Percentiles rank a stretch among this genome's conserved stretches.
These are phyloP conservation scores for Knipowitschia caucasica DNA, from an alignment of 2,797 vertebrate species.

Conservation along the genomic window DNA sequence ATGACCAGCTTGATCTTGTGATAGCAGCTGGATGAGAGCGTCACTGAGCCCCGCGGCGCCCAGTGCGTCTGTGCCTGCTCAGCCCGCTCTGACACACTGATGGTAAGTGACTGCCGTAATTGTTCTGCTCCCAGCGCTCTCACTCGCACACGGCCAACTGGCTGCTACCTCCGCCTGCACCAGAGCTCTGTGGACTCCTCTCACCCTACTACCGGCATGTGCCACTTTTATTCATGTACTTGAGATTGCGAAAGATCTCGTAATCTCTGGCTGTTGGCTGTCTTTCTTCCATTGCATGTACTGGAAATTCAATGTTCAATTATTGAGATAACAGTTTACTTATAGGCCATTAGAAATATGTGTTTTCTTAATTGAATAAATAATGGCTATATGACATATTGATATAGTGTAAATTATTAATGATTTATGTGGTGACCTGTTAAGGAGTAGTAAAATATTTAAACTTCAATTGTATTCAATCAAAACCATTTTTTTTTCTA, in stretches of 20 bases:
- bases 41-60: slow-evolving; percentile 61
- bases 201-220: slow-evolving; percentile 9
- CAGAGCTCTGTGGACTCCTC: slow-evolving; percentile 50
- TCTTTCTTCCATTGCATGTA: neutral
- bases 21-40: slow-evolving; percentile 72
- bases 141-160: slow-evolving; percentile 63
- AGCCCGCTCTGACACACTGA: slow-evolving; percentile 59
- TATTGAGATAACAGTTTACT: no score
- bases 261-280: neutral
- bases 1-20: slow-evolving; percentile 69
- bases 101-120: slow-evolving; percentile 79
- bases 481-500: no score
- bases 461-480: no score
- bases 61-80: slow-evolving; percentile 66
- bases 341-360: neutral
- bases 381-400: no score
- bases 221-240: slow-evolving; percentile 4
- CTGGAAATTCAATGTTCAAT: neutral
- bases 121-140: slow-evolving; percentile 72
- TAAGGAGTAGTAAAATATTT: no score
- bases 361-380: neutral
- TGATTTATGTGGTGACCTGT: no score
- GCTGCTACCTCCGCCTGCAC: slow-evolving; percentile 59
- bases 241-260: neutral
- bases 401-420: no score